Percentiles rank a stretch among this genome's conserved stretches.
Conservation (phyloP, 2,113 vertebrate genomes). For the Pseudolaguvia tuberculata region DNA sequence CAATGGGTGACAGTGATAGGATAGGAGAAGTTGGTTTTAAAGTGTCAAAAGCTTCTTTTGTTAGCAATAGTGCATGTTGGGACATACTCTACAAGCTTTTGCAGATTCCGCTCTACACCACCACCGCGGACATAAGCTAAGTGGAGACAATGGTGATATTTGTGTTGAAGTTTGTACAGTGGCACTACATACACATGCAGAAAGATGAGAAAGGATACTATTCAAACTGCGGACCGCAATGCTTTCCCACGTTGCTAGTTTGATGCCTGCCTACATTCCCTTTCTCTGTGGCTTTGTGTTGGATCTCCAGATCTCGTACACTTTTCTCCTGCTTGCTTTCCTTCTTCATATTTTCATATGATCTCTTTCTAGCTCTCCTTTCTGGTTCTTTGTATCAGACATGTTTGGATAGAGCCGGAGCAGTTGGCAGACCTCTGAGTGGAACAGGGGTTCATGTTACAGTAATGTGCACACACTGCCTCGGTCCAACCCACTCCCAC, state of each 20-base stretch:
- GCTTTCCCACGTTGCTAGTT: constrained; percentile 14
- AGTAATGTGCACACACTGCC: constrained; percentile 21
- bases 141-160: constrained; percentile 1
- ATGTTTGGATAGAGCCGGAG: constrained; percentile 31
- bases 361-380: constrained; percentile 16
- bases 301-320: constrained; percentile 6
- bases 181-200: background rate
- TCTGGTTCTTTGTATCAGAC: background rate
- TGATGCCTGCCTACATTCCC: constrained; percentile 21
- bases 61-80: constrained; percentile 8
- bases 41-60: constrained; percentile 18
- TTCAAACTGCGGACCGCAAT: constrained; percentile 16
- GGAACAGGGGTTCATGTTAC: constrained; percentile 43
- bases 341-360: constrained; percentile 5
- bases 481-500: constrained; percentile 24
- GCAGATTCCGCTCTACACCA: constrained; percentile 22
- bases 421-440: constrained; percentile 23
- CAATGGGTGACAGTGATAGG: background rate
- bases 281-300: constrained; percentile 9
- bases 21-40: background rate
- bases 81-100: constrained; percentile 26
- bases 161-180: background rate
- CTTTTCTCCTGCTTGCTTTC: constrained; percentile 3
- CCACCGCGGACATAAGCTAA: constrained; percentile 15
- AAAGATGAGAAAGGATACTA: constrained; percentile 4